Evolutionary conservation across 2,797 vertebrate species (phyloP), one percentile per base, ranked within the genome.

Genomic region (Pteronotus mesoamericanus): DNA sequence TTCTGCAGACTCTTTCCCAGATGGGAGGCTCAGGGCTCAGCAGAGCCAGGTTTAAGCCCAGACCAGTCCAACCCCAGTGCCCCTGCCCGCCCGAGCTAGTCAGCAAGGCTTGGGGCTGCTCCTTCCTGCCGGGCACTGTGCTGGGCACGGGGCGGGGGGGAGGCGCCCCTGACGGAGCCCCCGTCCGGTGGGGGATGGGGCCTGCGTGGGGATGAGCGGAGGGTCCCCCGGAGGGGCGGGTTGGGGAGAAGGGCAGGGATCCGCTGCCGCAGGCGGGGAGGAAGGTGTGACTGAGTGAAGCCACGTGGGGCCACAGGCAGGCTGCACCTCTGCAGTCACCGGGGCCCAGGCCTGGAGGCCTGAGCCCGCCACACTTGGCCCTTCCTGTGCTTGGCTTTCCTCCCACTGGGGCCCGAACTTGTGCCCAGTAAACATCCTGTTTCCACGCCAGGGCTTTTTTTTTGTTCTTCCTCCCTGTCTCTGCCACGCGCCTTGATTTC

Each of bases 281-380:
- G 6, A 29, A 44, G 61, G 59, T 19, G 1, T 7, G 34, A 4
- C 44, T 18, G 22, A 89, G 74, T 3, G 29, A 21, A 92, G 37
- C 29, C 12, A 0, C 4, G 0, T 1, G 22, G 34, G 42, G 42
- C 51, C 9, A 0, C 0, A 0, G 16, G 42, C 26, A 42, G 22
- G 34, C 29, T 32, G 39, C 3, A 5, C 72, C 39, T 78, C 39
- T 24, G 16, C 1, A 8, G 42, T 42, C 80, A 26, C 53, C 1
- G 29, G 44, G 39, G 37, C 61, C 68, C 46, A 21, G 48, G 83
- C 21, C 75, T 46, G n/a, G 82, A 48, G 53, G 57, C 71, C 59
- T 14, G 66, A 61, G 59, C 59, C 59, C 1, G 3, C 22, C 80
- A 34, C 18, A 18, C 55, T 18, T 71, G 51, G 34, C 44, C 91